phyloP scores from a whole-genome alignment of 1,140 invertebrate species.

The Caligus rogercresseyi region DNA sequence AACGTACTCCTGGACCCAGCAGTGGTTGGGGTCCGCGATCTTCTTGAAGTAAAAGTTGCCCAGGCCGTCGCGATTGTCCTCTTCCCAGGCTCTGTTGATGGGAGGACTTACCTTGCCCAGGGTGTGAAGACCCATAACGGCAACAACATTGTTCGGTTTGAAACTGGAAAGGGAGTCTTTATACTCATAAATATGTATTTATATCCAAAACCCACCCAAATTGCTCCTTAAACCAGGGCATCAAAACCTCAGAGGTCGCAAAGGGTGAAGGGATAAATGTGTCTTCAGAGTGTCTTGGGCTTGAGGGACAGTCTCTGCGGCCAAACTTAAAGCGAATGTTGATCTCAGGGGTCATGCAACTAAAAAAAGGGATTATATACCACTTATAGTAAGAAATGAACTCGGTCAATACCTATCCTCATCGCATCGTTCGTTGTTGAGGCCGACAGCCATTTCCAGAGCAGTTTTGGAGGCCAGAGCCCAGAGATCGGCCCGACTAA shows the following conservation, averaged over 20 bases:
- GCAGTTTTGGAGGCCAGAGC: neutral
- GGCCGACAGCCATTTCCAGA: neutral
- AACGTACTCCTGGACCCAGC: neutral
- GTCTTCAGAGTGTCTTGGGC: neutral
- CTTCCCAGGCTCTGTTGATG: neutral
- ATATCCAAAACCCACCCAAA: neutral
- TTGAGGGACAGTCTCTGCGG: neutral
- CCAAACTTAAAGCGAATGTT: neutral
- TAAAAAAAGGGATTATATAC: neutral
- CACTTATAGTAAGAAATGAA: no score
- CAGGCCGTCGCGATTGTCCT: neutral
- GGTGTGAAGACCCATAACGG: slow-evolving; percentile 1
- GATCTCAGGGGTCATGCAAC: neutral
- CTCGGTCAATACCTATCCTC: neutral
- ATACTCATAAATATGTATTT: neutral
- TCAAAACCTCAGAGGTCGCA: neutral
- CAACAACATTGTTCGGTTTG: neutral
- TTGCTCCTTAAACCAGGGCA: neutral
- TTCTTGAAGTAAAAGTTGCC: neutral
- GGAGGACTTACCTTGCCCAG: neutral
- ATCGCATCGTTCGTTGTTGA: neutral
- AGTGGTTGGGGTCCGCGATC: neutral
- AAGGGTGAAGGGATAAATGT: neutral
- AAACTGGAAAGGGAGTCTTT: neutral
- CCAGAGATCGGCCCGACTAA: slow-evolving; percentile 4